Percentiles rank a stretch among this genome's conserved stretches.
phyloP scores from a whole-genome alignment of 2,888 invertebrate species.

The Argynnis bischoffii region DNA sequence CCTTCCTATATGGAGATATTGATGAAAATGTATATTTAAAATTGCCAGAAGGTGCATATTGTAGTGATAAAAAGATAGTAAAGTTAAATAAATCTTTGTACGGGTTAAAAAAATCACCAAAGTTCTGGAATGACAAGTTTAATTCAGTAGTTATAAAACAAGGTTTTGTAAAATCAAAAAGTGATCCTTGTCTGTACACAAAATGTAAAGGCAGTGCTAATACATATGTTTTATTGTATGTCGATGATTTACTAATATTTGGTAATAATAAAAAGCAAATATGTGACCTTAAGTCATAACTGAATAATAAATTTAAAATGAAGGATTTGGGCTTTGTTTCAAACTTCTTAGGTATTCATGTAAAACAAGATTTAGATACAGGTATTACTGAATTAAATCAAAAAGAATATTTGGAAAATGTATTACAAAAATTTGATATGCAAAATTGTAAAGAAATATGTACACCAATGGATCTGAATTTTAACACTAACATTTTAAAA shows the following conservation, averaged over 20 bases:
- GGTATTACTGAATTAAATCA: constrained; percentile 33
- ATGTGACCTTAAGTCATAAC: background rate
- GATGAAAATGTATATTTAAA: too few relatives aligned
- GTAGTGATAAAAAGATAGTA: too few relatives aligned
- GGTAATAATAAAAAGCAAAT: constrained; percentile 6
- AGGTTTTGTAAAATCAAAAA: constrained; percentile 37
- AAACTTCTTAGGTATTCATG: constrained; percentile 36
- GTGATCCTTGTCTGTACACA: constrained; percentile 39
- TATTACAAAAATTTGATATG: constrained; percentile 39
- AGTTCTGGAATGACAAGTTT: constrained; percentile 42
- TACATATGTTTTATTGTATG: constrained; percentile 39
- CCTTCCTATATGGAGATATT: too few relatives aligned
- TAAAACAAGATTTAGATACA: constrained; percentile 23
- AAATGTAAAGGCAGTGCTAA: constrained; percentile 28
- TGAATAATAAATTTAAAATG: constrained; percentile 34
- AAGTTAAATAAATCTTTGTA: too few relatives aligned
- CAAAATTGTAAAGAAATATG: constrained; percentile 36
- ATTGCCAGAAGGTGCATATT: too few relatives aligned
- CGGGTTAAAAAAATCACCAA: constrained; percentile 37
- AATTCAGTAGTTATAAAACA: constrained; percentile 36
- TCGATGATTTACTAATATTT: constrained; percentile 38
- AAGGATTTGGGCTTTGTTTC: constrained; percentile 18
- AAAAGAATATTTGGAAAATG: constrained; percentile 34
- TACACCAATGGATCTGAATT: constrained; percentile 39
- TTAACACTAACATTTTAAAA: constrained; percentile 35